Evolutionary conservation across 2,888 invertebrate species (phyloP), one percentile per base, ranked within the genome.

Genomic region (Leptinotarsa peninsularis): DNA sequence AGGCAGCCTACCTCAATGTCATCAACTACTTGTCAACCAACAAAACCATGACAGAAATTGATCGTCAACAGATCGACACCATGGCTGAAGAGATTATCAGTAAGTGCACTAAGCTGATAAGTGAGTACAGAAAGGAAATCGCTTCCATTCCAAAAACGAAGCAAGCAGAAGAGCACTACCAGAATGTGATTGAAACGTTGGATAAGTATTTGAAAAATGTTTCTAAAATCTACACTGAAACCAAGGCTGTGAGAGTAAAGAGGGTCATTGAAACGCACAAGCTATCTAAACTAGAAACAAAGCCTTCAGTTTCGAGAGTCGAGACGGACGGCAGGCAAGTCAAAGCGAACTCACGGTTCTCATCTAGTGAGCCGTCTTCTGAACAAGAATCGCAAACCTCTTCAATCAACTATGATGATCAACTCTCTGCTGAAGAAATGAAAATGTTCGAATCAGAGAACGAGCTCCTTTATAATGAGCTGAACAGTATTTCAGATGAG

Each of bases 381-480:
- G 76, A 76, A 33, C 73, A 79, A 69, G 54, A 71, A 23, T 75
- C 79, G 23, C 52, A 75, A 33, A 49, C 72, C 23, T 60, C 79
- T n/a, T 60, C 81, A 23, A 74, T 76, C 27, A 77, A 80, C 66
- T 91, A 92, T 82, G 93, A 94, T 72, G 91, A 92, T 58, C 91
- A 93, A 75, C 86, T 96, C 0, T 94, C 94, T 77, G 90, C 94
- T 0, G 98, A 98, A 85, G 98, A 98, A 87, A 90, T 96, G 76
- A 98, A 98, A 88, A 93, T 98, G 92, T 96, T 97, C 88, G 96
- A 98, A 87, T 92, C 94, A 0, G 98, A 98, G 89, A 98, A 98
- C 88, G 91, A 94, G 73, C 94, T 94, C 80, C 89, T 98, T 14
- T 94, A 94, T 83, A 95, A 96, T 85, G 95, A 98, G 82, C 89